phyloP scores from a whole-genome alignment of 2,113 vertebrate genomes.

The Kobus ellipsiprymnus region DNA sequence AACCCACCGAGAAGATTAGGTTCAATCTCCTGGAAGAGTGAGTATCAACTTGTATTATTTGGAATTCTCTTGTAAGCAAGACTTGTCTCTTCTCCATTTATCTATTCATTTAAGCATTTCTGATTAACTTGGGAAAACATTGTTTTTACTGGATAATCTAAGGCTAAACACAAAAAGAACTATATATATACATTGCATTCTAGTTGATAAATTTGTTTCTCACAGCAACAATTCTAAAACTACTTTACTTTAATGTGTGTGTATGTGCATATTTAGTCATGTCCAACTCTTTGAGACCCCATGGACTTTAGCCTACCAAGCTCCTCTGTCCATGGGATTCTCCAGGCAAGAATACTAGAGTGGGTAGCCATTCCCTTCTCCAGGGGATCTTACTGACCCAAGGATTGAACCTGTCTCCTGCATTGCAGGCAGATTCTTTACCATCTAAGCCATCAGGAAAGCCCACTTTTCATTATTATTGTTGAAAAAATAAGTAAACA shows the following conservation, averaged over 20 bases:
- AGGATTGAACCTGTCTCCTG: background rate
- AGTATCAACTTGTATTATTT: background rate
- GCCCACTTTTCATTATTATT: background rate
- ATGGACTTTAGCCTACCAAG: background rate
- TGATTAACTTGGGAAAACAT: background rate
- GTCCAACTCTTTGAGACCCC: background rate
- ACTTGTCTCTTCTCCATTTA: background rate
- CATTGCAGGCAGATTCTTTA: background rate
- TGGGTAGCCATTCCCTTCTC: background rate
- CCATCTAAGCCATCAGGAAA: background rate
- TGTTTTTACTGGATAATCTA: background rate
- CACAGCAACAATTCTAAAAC: background rate
- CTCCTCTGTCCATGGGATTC: background rate
- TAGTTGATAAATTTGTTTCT: background rate
- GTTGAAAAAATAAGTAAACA: background rate
- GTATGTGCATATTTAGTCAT: background rate
- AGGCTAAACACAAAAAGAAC: background rate
- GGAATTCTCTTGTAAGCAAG: background rate
- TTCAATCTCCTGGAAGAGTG: background rate
- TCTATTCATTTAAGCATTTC: background rate
- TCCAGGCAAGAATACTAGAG: background rate
- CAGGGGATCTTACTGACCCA: background rate
- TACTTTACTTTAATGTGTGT: background rate
- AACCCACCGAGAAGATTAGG: background rate
- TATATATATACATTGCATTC: background rate